phyloP scores from a whole-genome alignment of 2,888 invertebrate species.

The Drepana falcataria region DNA sequence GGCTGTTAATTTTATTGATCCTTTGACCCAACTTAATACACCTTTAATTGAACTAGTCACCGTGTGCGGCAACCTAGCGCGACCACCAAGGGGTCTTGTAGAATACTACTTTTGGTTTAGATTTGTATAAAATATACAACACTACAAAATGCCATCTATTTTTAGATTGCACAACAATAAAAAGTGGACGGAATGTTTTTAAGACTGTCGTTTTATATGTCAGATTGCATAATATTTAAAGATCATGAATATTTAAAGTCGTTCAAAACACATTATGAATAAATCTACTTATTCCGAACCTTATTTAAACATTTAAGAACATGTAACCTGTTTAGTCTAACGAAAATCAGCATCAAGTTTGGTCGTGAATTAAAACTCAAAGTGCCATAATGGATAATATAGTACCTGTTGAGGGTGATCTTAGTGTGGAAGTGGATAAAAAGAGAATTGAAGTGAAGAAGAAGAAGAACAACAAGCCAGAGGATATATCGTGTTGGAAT shows the following conservation, averaged over 20 bases:
- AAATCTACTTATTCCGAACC: constrained; percentile 23
- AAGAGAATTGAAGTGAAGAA: constrained; percentile 21
- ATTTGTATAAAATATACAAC: constrained; percentile 7
- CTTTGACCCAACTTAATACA: constrained; percentile 30
- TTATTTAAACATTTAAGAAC: constrained; percentile 48
- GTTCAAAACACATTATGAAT: constrained; percentile 53
- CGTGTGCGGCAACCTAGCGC: constrained; percentile 20
- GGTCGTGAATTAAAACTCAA: not conserved
- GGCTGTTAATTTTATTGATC: constrained; percentile 34
- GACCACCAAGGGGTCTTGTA: not conserved
- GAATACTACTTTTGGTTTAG: constrained; percentile 5
- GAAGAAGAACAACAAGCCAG: constrained; percentile 21
- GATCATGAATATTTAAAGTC: constrained; percentile 45
- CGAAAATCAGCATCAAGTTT: constrained; percentile 15
- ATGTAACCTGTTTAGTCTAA: constrained; percentile 43
- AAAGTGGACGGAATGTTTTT: constrained; percentile 26
- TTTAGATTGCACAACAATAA: constrained; percentile 26
- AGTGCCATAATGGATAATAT: not conserved
- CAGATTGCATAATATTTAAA: constrained; percentile 42
- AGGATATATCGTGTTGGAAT: constrained; percentile 59
- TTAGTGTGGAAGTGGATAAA: constrained; percentile 20
- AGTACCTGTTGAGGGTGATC: not conserved
- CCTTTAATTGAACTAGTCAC: constrained; percentile 21
- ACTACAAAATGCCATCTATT: constrained; percentile 16
- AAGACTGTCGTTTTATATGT: constrained; percentile 25